phyloP scores from a whole-genome alignment of 1,140 invertebrate species.

The Diachasmimorpha longicaudata region DNA sequence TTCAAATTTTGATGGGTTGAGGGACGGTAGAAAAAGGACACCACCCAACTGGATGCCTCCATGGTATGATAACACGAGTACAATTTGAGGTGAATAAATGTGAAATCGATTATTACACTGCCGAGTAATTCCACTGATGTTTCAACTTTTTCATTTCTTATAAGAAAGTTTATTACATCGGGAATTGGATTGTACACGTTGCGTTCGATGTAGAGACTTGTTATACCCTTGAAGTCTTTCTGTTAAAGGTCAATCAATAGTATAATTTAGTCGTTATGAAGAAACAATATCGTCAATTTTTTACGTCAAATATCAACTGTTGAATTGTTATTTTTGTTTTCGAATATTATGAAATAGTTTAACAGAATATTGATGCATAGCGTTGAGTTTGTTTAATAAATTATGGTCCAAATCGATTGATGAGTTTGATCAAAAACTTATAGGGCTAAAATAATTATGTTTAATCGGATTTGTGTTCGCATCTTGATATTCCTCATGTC shows the following conservation, averaged over 20 bases:
- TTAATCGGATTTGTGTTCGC: too few relatives aligned
- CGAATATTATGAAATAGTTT: not conserved
- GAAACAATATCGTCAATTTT: not conserved
- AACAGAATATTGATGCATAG: not conserved
- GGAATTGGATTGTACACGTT: not conserved
- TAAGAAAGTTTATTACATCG: not conserved
- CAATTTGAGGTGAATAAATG: slow-evolving; percentile 29
- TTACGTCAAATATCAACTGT: not conserved
- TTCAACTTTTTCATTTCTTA: not conserved
- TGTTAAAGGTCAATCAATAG: not conserved
- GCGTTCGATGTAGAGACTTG: not conserved
- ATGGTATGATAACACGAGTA: slow-evolving; percentile 58
- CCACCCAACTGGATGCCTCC: slow-evolving; percentile 59
- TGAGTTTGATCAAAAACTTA: not conserved
- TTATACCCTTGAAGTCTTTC: not conserved
- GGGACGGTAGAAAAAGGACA: slow-evolving; percentile 39
- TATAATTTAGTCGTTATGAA: not conserved
- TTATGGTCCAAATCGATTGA: not conserved
- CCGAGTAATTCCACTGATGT: not conserved
- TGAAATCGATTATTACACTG: not conserved
- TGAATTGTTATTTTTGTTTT: not conserved
- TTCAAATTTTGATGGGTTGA: slow-evolving; percentile 31
- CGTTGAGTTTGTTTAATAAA: not conserved
- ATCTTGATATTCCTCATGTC: too few relatives aligned
- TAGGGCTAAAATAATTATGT: not conserved